Evolutionary conservation across 1,140 invertebrate genomes (phyloP).

Genomic region (Spodoptera litura): DNA sequence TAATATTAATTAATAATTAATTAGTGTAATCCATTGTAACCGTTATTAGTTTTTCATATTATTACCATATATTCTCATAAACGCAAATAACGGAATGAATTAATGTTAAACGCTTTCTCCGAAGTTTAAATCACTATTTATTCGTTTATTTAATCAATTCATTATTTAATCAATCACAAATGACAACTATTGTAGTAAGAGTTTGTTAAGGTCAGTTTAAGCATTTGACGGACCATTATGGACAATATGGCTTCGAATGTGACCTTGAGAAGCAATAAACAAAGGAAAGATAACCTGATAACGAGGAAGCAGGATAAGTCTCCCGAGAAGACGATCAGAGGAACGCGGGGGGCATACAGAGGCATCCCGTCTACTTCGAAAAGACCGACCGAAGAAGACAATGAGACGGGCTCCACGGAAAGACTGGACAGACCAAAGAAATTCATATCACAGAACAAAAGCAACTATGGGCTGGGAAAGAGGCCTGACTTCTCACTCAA

Average conservation of each 20-base stretch:
- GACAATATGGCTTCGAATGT: slow-evolving; percentile 84
- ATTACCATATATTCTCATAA: slow-evolving; percentile 48
- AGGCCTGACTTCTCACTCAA: slow-evolving; percentile 81
- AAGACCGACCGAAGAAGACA: slow-evolving; percentile 71
- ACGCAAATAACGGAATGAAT: slow-evolving; percentile 57
- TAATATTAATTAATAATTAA: slow-evolving; percentile 77
- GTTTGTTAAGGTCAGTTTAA: slow-evolving; percentile 34
- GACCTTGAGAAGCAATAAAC: slow-evolving; percentile 78
- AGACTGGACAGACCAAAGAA: slow-evolving; percentile 84
- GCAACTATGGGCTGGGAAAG: slow-evolving; percentile 80
- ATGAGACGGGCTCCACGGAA: slow-evolving; percentile 74
- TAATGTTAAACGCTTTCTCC: slow-evolving; percentile 54
- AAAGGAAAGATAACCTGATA: slow-evolving; percentile 82
- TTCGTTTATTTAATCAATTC: slow-evolving; percentile 58
- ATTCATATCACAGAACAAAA: slow-evolving; percentile 79
- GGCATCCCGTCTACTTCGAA: slow-evolving; percentile 75
- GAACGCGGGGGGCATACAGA: slow-evolving; percentile 78
- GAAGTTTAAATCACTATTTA: slow-evolving; percentile 62
- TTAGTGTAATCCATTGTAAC: slow-evolving; percentile 68
- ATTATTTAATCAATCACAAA: slow-evolving; percentile 44
- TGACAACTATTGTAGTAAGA: slow-evolving; percentile 27
- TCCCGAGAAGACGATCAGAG: slow-evolving; percentile 82
- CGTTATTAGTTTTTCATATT: slow-evolving; percentile 44
- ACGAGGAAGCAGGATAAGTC: slow-evolving; percentile 85
- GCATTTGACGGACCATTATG: slow-evolving; percentile 76